Base-by-base conservation (phyloP, 2,797 vertebrate genomes). In the Ctenosaura bakeri region DNA sequence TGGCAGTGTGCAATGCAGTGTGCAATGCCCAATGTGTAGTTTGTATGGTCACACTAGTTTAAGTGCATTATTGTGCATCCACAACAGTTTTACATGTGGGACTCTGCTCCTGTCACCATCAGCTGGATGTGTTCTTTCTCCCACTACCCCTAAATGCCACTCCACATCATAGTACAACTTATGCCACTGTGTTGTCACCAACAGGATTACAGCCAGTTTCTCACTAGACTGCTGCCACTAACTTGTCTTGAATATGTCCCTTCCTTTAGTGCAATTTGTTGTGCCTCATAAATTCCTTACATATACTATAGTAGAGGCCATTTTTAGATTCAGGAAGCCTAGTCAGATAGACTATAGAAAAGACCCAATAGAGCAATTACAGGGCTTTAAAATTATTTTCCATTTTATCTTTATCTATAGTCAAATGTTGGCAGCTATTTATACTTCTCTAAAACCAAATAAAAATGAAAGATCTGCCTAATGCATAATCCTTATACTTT, bases 401-500 rank as follows among this genome's bases (percentile, higher is more conserved):
- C 26, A 80, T 91, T 85, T 91, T 89, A 0, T 52, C 46, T 89
- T 62, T 59, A 9, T 52, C 90, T 20, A 20, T 62, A 26, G 20
- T 35, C 6, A 82, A 29, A 26, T 86, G 32, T n/a, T 84, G 74
- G 7, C 85, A 83, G n/a, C 50, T 81, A 62, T 89, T 88, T 91
- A 84, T 69, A 52, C 4, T 13, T 77, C 88, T 50, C 4, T 66
- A 74, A 54, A 87, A 83, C 62, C 88, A 76, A 89, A 86, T 92
- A 14, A 24, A 38, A 73, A 42, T 69, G 54, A 35, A 9, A 52
- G 69, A 71, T 83, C 32, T 90, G 85, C 88, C 90, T 79, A 92
- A 83, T 95, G 83, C 92, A 90, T 88, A 94, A 54, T 73, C 91
- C 94, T 93, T 92, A 92, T 89, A 92, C 89, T 92, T 92, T 92